A percentile compares a stretch with the other conserved stretches of the same genome.
These are phyloP conservation scores for Electrona antarctica DNA, from an alignment of 2,113 vertebrate species.

Conservation along the genomic window DNA sequence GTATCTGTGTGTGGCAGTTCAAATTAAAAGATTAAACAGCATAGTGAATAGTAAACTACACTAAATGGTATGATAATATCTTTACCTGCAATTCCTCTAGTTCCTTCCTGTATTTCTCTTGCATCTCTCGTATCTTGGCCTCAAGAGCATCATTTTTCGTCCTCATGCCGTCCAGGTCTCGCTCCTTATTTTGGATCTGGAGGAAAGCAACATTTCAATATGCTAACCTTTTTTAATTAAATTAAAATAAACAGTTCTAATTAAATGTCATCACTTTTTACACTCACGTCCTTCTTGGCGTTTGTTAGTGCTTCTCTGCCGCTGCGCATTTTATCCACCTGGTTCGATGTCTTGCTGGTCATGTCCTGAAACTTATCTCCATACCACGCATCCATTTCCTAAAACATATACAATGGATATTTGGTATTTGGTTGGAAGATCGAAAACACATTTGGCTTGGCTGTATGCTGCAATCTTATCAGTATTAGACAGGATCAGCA, in stretches of 20 bases:
- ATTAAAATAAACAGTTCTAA: neutral
- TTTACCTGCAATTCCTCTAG: slow-evolving; percentile 67
- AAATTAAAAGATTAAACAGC: neutral
- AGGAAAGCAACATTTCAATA: neutral
- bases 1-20: neutral
- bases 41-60: neutral
- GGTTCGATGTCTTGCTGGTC: slow-evolving; percentile 79
- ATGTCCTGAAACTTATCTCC: slow-evolving; percentile 85
- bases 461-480: neutral
- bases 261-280: neutral
- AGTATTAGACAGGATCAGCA: too few relatives aligned
- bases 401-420: slow-evolving; percentile 21
- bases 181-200: slow-evolving; percentile 76
- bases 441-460: neutral
- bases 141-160: slow-evolving; percentile 74
- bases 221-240: neutral
- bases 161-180: slow-evolving; percentile 67
- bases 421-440: neutral
- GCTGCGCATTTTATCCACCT: slow-evolving; percentile 77
- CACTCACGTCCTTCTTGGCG: slow-evolving; percentile 84
- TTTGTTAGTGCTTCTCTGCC: slow-evolving; percentile 71
- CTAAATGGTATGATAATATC: neutral
- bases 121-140: slow-evolving; percentile 69
- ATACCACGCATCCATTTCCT: slow-evolving; percentile 85
- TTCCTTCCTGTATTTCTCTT: slow-evolving; percentile 67